These are phyloP conservation scores for Rhabditoides inermis DNA, from an alignment of 2,888 invertebrate species.

Conservation along the genomic window DNA sequence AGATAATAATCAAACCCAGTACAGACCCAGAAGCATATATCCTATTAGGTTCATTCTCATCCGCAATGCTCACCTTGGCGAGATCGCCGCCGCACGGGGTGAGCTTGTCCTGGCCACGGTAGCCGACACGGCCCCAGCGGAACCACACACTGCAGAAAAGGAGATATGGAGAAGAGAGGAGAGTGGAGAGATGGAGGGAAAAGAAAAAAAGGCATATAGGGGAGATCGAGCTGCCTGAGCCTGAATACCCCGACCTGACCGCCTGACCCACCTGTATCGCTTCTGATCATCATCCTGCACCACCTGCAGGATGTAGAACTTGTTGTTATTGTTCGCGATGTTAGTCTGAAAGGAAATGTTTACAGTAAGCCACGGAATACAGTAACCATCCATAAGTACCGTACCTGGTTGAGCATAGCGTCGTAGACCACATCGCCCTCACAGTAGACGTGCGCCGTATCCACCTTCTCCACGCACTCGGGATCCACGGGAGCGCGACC, in stretches of 20 bases:
- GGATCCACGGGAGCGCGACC: constrained; percentile 55
- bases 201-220: neutral
- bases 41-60: too few relatives aligned
- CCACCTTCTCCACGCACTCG: constrained; percentile 48
- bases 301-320: constrained; percentile 58
- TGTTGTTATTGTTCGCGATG: constrained; percentile 59
- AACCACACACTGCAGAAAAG: constrained; percentile 54
- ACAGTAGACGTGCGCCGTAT: constrained; percentile 52
- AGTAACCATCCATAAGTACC: neutral
- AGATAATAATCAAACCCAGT: too few relatives aligned
- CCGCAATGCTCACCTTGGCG: constrained; percentile 29
- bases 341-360: constrained; percentile 54
- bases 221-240: neutral
- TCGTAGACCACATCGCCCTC: constrained; percentile 55
- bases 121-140: constrained; percentile 59
- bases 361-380: neutral
- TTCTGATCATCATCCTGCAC: constrained; percentile 54
- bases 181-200: neutral
- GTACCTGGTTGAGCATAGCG: constrained; percentile 57
- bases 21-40: too few relatives aligned
- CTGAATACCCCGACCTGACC: too few relatives aligned
- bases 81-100: constrained; percentile 53
- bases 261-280: constrained; percentile 40
- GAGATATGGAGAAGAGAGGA: neutral
- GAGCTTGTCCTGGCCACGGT: constrained; percentile 55